A percentile compares a stretch with the other conserved stretches of the same genome.
Conservation (phyloP, 1,140 invertebrate species). For the Drosophila azteca region DNA sequence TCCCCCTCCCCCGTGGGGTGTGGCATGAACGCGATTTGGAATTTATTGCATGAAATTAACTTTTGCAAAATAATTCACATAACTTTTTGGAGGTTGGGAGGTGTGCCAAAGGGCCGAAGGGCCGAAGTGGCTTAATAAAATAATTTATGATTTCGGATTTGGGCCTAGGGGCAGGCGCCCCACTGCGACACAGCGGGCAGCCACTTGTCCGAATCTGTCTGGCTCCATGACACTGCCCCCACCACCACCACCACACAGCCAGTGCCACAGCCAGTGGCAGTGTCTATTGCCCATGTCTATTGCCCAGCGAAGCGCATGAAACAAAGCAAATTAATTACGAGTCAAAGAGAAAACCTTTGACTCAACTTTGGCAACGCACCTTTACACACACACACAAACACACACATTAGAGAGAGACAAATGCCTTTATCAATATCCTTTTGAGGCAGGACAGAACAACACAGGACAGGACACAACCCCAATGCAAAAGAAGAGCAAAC, state of each 20-base stretch:
- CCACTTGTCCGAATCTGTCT: constrained; percentile 1
- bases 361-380: constrained; percentile 63
- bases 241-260: too few relatives aligned
- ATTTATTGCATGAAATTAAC: constrained; percentile 82
- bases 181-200: constrained; percentile 13
- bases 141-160: constrained; percentile 68
- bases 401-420: constrained; percentile 16
- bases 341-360: constrained; percentile 79
- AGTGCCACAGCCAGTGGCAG: too few relatives aligned
- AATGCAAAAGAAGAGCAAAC: constrained; percentile 33
- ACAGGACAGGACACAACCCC: not conserved
- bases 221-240: not conserved
- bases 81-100: constrained; percentile 47
- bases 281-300: not conserved
- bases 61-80: constrained; percentile 81
- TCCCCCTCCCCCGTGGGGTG: constrained; percentile 9
- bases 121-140: constrained; percentile 81
- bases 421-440: constrained; percentile 81
- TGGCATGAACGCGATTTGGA: constrained; percentile 70
- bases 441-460: constrained; percentile 34
- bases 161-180: constrained; percentile 60
- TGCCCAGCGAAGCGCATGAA: constrained; percentile 67
- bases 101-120: constrained; percentile 53
- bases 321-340: constrained; percentile 83
- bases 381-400: constrained; percentile 36